A percentile compares a stretch with the other conserved stretches of the same genome.
phyloP scores from a whole-genome alignment of 2,888 invertebrate genomes.

The Eledone cirrhosa region DNA sequence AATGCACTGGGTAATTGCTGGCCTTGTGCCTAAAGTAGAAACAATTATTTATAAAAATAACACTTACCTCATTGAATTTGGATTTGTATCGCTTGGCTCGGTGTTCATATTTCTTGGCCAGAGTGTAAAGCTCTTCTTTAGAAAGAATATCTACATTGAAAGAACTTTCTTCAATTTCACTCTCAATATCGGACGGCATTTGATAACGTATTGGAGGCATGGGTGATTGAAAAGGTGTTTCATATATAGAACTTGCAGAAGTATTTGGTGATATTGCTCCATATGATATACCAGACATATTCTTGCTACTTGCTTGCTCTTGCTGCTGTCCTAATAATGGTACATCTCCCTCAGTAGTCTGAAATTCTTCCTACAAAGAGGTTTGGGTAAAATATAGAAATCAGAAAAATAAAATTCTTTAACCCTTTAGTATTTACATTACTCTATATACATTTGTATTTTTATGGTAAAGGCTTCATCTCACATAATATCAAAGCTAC shows the following conservation, averaged over 20 bases:
- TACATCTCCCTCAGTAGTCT: slow-evolving; percentile 6
- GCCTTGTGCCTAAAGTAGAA: too few relatives aligned
- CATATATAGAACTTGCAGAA: slow-evolving; percentile 52
- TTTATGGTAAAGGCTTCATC: too few relatives aligned
- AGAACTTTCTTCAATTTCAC: slow-evolving; percentile 56
- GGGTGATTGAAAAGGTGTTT: slow-evolving; percentile 53
- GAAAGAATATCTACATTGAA: slow-evolving; percentile 49
- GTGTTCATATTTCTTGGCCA: slow-evolving; percentile 55
- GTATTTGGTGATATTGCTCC: slow-evolving; percentile 51
- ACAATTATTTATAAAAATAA: too few relatives aligned
- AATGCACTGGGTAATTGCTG: too few relatives aligned
- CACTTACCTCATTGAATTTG: slow-evolving; percentile 55
- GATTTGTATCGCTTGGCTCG: slow-evolving; percentile 57
- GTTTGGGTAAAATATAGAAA: too few relatives aligned
- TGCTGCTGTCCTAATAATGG: slow-evolving; percentile 11
- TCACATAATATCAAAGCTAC: too few relatives aligned
- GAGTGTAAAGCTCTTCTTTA: slow-evolving; percentile 57
- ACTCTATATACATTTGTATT: too few relatives aligned
- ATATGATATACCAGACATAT: not conserved
- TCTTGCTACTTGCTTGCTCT: not conserved
- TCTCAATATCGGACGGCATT: slow-evolving; percentile 58
- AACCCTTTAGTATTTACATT: too few relatives aligned
- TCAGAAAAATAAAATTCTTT: too few relatives aligned
- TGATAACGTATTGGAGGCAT: slow-evolving; percentile 48
- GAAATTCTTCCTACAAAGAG: slow-evolving; percentile 1